phyloP scores from a whole-genome alignment of 2,888 invertebrate genomes.

The Sminthurinus aureus region DNA sequence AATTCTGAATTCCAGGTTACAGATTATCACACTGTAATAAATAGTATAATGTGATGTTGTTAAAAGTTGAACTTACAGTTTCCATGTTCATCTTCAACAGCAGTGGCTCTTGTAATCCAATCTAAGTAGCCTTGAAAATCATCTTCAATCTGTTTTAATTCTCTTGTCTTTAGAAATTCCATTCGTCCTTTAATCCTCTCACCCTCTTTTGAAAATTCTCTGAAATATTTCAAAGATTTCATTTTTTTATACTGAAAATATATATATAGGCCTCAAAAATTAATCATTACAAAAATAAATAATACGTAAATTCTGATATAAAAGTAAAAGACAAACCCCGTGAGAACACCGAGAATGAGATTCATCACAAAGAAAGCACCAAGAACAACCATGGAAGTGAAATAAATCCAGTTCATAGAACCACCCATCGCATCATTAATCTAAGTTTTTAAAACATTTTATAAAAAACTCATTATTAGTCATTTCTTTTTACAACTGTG shows the following conservation, averaged over 20 bases:
- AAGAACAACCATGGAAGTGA: conserved; percentile 70
- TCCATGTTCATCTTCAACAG: conserved; percentile 90
- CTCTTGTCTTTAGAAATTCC: conserved; percentile 70
- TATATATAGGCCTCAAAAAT: background rate
- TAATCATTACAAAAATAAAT: background rate
- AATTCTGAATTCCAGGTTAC: too few species aligned
- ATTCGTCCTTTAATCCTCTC: conserved; percentile 71
- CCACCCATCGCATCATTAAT: conserved; percentile 68
- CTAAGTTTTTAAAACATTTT: conserved; percentile 60
- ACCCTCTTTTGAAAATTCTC: conserved; percentile 72
- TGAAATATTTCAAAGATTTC: conserved; percentile 52
- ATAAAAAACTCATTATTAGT: background rate
- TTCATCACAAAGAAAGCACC: conserved; percentile 73
- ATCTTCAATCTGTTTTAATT: conserved; percentile 71
- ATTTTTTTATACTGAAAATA: too few species aligned
- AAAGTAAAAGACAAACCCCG: conserved; percentile 65
- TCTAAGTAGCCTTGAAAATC: conserved; percentile 70
- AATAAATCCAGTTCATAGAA: conserved; percentile 70
- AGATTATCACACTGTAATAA: background rate
- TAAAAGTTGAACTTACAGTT: conserved; percentile 65
- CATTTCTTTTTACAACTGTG: background rate
- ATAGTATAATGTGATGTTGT: too few species aligned
- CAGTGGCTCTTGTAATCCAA: conserved; percentile 91
- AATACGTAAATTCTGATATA: background rate
- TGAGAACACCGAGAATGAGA: conserved; percentile 71